Conservation (phyloP, 2,888 invertebrate genomes). For the Cryptocheilus praepositus region DNA sequence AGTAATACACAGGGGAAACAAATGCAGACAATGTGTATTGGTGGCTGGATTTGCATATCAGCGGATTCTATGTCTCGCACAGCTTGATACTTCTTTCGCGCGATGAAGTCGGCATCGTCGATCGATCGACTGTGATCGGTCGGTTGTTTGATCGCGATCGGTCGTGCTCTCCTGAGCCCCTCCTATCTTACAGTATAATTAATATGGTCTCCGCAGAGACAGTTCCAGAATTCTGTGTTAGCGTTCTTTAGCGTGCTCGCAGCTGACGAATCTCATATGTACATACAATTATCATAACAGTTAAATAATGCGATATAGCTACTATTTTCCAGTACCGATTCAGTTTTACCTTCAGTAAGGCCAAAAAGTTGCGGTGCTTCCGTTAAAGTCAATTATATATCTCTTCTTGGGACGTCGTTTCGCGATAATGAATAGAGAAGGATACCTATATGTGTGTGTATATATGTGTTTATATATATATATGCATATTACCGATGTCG, state of each 20-base stretch:
- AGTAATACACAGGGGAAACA: constrained; percentile 59
- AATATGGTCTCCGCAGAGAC: not conserved
- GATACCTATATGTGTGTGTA: no score
- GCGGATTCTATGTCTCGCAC: constrained; percentile 57
- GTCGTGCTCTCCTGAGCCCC: constrained; percentile 37
- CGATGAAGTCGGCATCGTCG: constrained; percentile 11
- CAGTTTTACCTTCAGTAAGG: constrained; percentile 39
- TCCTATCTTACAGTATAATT: not conserved
- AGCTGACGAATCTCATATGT: constrained; percentile 28
- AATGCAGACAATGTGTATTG: constrained; percentile 82
- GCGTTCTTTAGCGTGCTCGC: no score
- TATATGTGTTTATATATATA: no score
- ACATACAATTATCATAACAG: constrained; percentile 1
- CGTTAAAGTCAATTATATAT: constrained; percentile 51
- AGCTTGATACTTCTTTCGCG: constrained; percentile 43
- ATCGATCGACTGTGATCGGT: constrained; percentile 5
- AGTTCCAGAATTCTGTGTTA: not conserved
- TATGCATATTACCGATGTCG: no score
- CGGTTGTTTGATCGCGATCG: constrained; percentile 34
- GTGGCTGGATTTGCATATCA: constrained; percentile 76
- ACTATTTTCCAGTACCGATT: constrained; percentile 37
- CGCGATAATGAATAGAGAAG: no score
- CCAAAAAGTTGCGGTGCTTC: constrained; percentile 51
- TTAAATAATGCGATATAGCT: constrained; percentile 37
- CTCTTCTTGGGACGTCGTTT: no score